Evolutionary conservation across 2,113 vertebrate species (phyloP).

Genomic region (Hippocampus comes): DNA sequence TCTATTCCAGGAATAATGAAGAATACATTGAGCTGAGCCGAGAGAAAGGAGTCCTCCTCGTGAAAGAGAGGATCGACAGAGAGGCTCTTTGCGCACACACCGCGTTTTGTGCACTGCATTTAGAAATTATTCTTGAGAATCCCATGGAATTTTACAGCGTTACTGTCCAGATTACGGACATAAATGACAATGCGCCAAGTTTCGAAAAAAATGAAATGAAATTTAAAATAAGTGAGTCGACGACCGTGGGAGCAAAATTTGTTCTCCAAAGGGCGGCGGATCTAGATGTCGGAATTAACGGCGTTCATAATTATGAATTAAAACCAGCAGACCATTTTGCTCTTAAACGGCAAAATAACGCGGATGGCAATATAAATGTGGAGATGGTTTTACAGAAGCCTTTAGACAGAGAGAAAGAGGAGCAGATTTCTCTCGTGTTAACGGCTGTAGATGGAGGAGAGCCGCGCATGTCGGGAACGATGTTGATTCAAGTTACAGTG

Average conservation of each 20-base stretch:
- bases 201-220: no score
- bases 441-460: slow-evolving; percentile 54
- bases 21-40: slow-evolving; percentile 48
- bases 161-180: no score
- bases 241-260: no score
- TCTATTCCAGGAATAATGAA: slow-evolving; percentile 26
- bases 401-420: slow-evolving; percentile 54
- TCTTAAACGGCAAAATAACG: slow-evolving; percentile 27
- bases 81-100: slow-evolving; percentile 50
- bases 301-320: no score
- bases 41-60: slow-evolving; percentile 53
- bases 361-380: slow-evolving; percentile 37
- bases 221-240: no score
- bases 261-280: no score
- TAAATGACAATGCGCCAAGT: no score
- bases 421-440: slow-evolving; percentile 42
- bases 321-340: slow-evolving; percentile 61
- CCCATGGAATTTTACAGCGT: no score
- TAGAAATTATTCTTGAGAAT: no score
- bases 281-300: no score
- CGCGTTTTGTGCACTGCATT: slow-evolving; percentile 43
- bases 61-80: slow-evolving; percentile 51
- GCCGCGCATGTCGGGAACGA: slow-evolving; percentile 52
- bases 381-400: slow-evolving; percentile 50
- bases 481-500: slow-evolving; percentile 70